phyloP scores from a whole-genome alignment of 23 tunicate species.

The Styela plicata region DNA sequence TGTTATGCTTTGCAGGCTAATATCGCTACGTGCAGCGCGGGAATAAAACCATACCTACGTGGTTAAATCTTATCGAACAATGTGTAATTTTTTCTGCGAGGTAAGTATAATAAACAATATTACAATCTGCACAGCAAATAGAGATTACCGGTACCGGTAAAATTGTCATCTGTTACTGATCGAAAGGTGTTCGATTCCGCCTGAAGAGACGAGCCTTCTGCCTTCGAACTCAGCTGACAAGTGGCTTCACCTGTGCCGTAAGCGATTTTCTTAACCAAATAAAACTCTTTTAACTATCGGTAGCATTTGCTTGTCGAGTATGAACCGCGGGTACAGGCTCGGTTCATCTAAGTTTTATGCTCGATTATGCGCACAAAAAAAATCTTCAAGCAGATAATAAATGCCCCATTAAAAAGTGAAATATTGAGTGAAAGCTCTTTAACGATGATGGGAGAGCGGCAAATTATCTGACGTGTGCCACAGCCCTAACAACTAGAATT shows the following conservation, averaged over 20 bases:
- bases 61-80: too few species aligned
- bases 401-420: background rate
- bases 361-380: too few species aligned
- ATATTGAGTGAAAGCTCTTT: background rate
- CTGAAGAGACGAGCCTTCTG: background rate
- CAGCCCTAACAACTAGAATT: too few species aligned
- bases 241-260: background rate
- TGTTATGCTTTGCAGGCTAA: too few species aligned
- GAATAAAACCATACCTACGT: too few species aligned
- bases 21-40: too few species aligned
- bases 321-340: too few species aligned
- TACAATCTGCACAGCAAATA: background rate
- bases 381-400: background rate
- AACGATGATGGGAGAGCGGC: background rate
- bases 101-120: background rate
- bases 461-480: background rate
- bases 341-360: too few species aligned
- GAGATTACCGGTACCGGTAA: background rate
- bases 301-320: background rate
- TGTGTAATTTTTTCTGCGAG: background rate
- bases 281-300: background rate
- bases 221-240: background rate
- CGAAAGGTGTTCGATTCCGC: background rate
- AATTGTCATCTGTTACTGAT: background rate
- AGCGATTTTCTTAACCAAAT: background rate